phyloP scores from a whole-genome alignment of 2,113 vertebrate genomes.

The Tyrannus savana region DNA sequence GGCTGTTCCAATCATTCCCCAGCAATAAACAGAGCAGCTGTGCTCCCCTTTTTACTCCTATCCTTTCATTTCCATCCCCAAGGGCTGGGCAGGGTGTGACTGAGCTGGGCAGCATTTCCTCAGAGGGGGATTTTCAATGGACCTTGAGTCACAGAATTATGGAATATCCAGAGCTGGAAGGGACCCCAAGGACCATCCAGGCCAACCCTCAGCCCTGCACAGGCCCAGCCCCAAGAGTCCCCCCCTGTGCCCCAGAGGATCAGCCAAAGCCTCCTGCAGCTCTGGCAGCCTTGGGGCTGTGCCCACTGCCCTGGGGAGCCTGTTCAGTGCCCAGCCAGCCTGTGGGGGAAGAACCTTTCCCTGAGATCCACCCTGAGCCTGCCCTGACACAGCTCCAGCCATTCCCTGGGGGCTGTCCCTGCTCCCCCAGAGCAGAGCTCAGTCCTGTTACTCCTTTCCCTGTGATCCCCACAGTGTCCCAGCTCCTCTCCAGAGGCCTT shows the following conservation, averaged over 20 bases:
- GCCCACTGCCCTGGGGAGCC: not conserved
- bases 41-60: not conserved
- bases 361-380: not conserved
- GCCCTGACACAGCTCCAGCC: not conserved
- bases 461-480: fast-evolving
- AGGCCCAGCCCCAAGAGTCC: not conserved
- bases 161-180: not conserved
- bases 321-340: not conserved
- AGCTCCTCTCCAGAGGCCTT: not conserved
- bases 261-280: not conserved
- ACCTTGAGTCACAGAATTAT: not conserved
- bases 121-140: not conserved
- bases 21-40: not conserved
- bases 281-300: not conserved
- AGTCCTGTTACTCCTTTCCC: not conserved
- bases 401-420: not conserved
- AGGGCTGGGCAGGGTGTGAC: not conserved
- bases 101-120: not conserved
- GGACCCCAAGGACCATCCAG: not conserved
- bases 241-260: too few species aligned
- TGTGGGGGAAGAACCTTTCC: not conserved
- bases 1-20: not conserved
- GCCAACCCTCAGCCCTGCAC: not conserved
- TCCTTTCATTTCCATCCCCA: not conserved
- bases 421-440: not conserved